These are phyloP conservation scores for Piscicola geometra DNA, from an alignment of 2,888 invertebrate species.

Conservation along the genomic window DNA sequence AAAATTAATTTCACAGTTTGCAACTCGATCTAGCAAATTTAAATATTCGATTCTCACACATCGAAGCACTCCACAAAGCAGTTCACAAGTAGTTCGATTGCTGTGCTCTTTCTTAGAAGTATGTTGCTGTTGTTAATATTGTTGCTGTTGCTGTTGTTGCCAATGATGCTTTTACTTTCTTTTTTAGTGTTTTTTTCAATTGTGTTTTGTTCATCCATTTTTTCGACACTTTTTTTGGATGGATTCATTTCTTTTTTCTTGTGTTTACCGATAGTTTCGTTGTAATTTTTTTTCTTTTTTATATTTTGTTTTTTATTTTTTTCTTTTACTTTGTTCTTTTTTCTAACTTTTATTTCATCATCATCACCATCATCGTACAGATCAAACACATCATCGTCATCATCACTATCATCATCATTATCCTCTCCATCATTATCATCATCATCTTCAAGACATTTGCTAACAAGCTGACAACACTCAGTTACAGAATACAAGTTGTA, in stretches of 20 bases:
- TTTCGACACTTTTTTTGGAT: not conserved
- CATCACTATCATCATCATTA: not conserved
- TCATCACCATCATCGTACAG: not conserved
- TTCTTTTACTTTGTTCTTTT: not conserved
- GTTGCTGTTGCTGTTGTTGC: not conserved
- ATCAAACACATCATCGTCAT: not conserved
- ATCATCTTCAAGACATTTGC: not conserved
- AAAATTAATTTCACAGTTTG: too few relatives aligned
- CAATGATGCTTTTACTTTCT: not conserved
- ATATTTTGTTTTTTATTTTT: not conserved
- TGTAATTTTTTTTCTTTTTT: not conserved
- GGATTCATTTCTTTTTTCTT: not conserved
- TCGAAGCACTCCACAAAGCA: conserved; percentile 1
- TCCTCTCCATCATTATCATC: not conserved
- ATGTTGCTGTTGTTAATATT: not conserved
- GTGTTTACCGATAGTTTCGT: not conserved
- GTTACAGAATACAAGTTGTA: not conserved
- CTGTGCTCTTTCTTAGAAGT: not conserved
- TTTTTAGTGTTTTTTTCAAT: not conserved
- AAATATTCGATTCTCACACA: not conserved
- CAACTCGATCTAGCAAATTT: not conserved
- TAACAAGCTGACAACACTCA: not conserved
- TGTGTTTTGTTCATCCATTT: not conserved
- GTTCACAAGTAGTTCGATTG: not conserved
- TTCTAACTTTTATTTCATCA: not conserved